phyloP scores from a whole-genome alignment of 35 echinoderm and acorn worm genomes.

The Eucidaris tribuloides region DNA sequence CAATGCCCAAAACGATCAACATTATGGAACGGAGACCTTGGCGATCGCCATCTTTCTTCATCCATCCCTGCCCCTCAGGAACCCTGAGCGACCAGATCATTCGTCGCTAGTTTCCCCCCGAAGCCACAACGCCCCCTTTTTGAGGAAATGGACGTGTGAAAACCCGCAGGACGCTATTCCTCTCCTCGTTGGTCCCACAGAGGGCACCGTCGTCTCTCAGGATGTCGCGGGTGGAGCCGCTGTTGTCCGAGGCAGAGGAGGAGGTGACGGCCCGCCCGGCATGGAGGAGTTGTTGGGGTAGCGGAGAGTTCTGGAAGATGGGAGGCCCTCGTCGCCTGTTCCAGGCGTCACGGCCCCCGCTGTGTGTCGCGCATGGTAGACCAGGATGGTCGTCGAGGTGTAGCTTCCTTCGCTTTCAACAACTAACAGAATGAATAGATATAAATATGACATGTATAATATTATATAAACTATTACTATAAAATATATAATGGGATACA shows the following conservation, averaged over 20 bases:
- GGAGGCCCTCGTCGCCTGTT: constrained; percentile 90
- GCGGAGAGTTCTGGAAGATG: constrained; percentile 42
- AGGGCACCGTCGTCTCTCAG: not conserved
- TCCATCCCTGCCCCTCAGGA: not conserved
- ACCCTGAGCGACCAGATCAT: not conserved
- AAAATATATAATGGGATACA: too few relatives aligned
- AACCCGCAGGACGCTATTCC: not conserved
- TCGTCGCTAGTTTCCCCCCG: not conserved
- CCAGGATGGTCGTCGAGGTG: constrained; percentile 65
- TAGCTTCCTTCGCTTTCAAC: constrained; percentile 73
- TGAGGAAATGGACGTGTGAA: not conserved
- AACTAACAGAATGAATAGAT: too few relatives aligned
- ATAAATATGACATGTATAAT: too few relatives aligned
- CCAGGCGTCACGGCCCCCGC: constrained; percentile 81
- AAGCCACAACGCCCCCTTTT: not conserved
- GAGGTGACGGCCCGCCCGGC: not conserved
- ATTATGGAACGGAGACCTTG: too few relatives aligned
- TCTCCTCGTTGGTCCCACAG: not conserved
- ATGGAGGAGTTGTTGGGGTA: constrained; percentile 4
- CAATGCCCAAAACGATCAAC: too few relatives aligned
- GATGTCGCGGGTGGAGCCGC: constrained; percentile 27
- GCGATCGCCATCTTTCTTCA: not conserved
- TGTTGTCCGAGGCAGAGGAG: constrained; percentile 38
- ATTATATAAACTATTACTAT: too few relatives aligned
- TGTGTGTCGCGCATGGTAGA: constrained; percentile 62